Conservation (phyloP, 92 coral and sea anemone species). For the Chrysogorgia sp. region DNA sequence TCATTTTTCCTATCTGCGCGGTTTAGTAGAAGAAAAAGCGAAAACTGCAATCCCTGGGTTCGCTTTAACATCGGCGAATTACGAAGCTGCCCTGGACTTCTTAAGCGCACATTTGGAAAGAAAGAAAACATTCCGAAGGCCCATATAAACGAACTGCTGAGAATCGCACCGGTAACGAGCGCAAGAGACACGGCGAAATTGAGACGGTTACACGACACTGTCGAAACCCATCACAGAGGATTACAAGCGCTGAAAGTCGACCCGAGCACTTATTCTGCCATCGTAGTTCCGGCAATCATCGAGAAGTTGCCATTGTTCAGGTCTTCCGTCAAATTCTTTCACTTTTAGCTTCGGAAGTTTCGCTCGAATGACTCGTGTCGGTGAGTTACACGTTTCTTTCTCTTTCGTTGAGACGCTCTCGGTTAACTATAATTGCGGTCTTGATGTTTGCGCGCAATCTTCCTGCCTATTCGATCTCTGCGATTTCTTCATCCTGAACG, state of each 20-base stretch:
- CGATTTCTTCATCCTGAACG: too few relatives aligned
- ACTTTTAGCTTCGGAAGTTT: too few relatives aligned
- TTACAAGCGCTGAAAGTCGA: constrained; percentile 37
- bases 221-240: constrained; percentile 48
- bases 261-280: too few relatives aligned
- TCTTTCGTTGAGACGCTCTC: too few relatives aligned
- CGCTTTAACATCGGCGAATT: constrained; percentile 4
- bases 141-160: constrained; percentile 8
- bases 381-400: too few relatives aligned
- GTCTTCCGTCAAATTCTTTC: too few relatives aligned
- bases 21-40: constrained; percentile 6
- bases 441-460: too few relatives aligned
- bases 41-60: constrained; percentile 14
- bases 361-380: too few relatives aligned
- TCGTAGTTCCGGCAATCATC: too few relatives aligned
- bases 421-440: too few relatives aligned
- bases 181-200: background rate
- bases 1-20: constrained; percentile 17
- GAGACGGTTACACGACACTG: constrained; percentile 12
- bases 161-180: constrained; percentile 31
- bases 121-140: background rate
- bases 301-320: too few relatives aligned
- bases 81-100: background rate
- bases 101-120: constrained; percentile 12
- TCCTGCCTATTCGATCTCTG: too few relatives aligned